Conservation (phyloP, 2,113 vertebrate species). For the Sphaerodactylus townsendi region DNA sequence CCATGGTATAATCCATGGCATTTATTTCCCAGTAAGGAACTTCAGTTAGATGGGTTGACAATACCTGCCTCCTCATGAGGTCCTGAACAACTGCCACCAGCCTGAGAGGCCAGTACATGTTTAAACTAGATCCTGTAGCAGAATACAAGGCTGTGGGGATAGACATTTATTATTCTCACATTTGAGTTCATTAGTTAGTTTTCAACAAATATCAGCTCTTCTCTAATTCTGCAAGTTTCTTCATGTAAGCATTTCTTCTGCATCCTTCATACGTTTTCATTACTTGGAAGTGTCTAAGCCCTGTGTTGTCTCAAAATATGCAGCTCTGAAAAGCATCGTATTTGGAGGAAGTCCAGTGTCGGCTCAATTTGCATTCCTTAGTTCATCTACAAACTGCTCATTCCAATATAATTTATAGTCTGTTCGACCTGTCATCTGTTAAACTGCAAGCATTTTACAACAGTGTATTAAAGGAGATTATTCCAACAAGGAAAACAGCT, state of each 20-base stretch:
- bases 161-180: background rate
- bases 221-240: background rate
- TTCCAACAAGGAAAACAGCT: constrained; percentile 15
- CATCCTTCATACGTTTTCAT: background rate
- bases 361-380: background rate
- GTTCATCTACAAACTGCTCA: background rate
- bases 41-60: too few relatives aligned
- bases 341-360: background rate
- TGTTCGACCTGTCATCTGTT: background rate
- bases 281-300: background rate
- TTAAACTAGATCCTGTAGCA: background rate
- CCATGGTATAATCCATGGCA: too few relatives aligned
- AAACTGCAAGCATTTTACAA: constrained; percentile 2
- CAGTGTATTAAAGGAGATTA: constrained; percentile 4
- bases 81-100: too few relatives aligned
- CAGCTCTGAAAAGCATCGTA: background rate
- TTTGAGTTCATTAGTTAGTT: background rate
- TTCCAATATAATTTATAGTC: background rate
- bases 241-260: background rate
- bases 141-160: background rate
- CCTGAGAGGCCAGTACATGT: background rate
- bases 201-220: background rate
- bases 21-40: too few relatives aligned
- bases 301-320: background rate
- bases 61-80: too few relatives aligned